Evolutionary conservation across 2,888 invertebrate species (phyloP), one percentile per base, ranked within the genome.

Genomic region (Pyrochroa serraticornis): DNA sequence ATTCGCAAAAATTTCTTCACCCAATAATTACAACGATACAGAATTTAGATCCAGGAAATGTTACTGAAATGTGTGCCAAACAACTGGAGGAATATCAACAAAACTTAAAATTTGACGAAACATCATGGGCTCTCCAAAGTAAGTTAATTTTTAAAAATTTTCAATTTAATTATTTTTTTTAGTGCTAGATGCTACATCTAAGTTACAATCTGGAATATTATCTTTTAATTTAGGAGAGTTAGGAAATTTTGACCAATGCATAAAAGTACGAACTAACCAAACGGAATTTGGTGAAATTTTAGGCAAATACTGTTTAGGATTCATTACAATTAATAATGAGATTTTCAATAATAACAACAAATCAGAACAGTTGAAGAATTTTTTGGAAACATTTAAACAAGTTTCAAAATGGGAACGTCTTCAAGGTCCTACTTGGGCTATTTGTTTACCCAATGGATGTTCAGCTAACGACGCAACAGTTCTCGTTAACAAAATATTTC

Each of bases 401-500:
- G 13, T 34, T 9, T 14, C 39, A 12, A 3, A 33, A 39, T 33
- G 31, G 13, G 8, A 5, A 22, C 12, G 10, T 10, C 8, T 37
- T 44, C 31, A 7, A 3, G 46, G 7, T 22, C 64, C 64, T 3
- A 46, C 59, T 36, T 65, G 32, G 50, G 57, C 63, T 7, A 10
- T 61, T 31, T 71, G 71, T 48, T 47, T 65, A 33, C 71, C 71
- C 33, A 56, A 66, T 31, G 54, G 47, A 9, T 71, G 71, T 51
- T 48, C 57, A 9, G 58, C 59, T 82, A 2, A 80, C 79, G 64
- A 82, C 82, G 1, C 65, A 82, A 36, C 78, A 79, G 59, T 72
- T 64, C 47, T 77, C 67, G 67, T 77, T 72, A 59, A 74, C 36
- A 42, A 7, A 13, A 34, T 42, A 7, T 48, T 55, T 31, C 6